Conservation (phyloP, 2,888 invertebrate genomes). For the Gastracanthus pulcherrimus region DNA sequence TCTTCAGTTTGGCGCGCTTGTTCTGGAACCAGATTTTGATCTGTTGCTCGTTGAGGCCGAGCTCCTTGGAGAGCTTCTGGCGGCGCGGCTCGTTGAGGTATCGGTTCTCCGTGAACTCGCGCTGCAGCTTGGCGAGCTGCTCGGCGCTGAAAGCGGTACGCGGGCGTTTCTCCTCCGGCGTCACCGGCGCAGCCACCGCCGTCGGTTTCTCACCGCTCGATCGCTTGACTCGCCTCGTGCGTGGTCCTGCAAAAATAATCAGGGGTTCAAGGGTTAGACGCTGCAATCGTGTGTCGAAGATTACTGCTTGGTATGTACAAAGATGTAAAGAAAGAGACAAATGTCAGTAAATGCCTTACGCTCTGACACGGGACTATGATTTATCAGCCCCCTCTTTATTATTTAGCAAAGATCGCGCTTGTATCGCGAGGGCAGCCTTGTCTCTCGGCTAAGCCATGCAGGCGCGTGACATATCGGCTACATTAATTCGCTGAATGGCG, state of each 20-base stretch:
- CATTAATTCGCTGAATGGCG: no score
- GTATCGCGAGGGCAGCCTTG: no score
- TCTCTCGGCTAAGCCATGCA: no score
- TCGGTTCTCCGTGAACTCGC: constrained; percentile 82
- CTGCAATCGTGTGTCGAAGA: neutral
- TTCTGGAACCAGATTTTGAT: constrained; percentile 99
- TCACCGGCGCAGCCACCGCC: constrained; percentile 70
- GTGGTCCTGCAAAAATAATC: constrained; percentile 78
- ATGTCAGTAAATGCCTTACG: no score
- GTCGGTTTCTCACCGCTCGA: constrained; percentile 75
- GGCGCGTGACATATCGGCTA: no score
- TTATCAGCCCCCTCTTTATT: neutral
- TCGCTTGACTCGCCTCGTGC: constrained; percentile 79
- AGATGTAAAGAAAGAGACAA: no score
- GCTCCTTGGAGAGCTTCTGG: constrained; percentile 85
- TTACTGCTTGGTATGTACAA: neutral
- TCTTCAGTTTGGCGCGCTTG: constrained; percentile 94
- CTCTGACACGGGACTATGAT: neutral
- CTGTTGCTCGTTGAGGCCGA: constrained; percentile 97
- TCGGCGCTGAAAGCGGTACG: constrained; percentile 91
- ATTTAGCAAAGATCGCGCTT: neutral
- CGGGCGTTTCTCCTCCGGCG: constrained; percentile 86
- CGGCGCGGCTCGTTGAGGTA: constrained; percentile 87
- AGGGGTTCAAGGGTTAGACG: neutral
- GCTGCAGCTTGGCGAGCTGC: constrained; percentile 88